These are phyloP conservation scores for Oceanodroma leucorhoa DNA, from an alignment of 2,797 vertebrate genomes.

Conservation along the genomic window DNA sequence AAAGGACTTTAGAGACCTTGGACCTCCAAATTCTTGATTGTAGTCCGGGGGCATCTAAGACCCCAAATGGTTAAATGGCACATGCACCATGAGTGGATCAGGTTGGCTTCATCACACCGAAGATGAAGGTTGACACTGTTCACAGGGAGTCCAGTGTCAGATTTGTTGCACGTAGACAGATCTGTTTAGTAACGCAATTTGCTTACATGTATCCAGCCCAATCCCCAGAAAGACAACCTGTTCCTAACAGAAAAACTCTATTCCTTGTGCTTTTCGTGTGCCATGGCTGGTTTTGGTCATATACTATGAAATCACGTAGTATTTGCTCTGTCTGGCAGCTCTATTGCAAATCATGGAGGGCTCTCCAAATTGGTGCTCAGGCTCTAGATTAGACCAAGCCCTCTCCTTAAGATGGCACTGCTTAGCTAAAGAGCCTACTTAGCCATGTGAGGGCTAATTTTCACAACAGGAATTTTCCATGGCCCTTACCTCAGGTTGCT, in stretches of 20 bases:
- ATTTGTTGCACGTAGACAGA: not conserved
- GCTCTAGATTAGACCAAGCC: not conserved
- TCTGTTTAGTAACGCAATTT: not conserved
- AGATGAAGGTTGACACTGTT: not conserved
- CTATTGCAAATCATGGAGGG: not conserved
- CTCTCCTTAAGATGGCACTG: not conserved
- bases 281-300: not conserved
- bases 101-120: accelerated
- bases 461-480: not conserved
- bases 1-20: not conserved
- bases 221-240: not conserved
- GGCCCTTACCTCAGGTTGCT: not conserved
- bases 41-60: not conserved
- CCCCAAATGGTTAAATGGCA: not conserved
- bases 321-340: not conserved
- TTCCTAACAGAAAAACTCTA: not conserved
- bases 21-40: not conserved
- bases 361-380: not conserved
- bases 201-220: not conserved
- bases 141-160: not conserved
- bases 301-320: not conserved
- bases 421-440: not conserved
- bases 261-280: not conserved
- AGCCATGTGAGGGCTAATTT: not conserved
- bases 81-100: accelerated